These are phyloP conservation scores for Paramormyrops hopkinsi DNA, from an alignment of 2,797 vertebrate species.

Conservation along the genomic window DNA sequence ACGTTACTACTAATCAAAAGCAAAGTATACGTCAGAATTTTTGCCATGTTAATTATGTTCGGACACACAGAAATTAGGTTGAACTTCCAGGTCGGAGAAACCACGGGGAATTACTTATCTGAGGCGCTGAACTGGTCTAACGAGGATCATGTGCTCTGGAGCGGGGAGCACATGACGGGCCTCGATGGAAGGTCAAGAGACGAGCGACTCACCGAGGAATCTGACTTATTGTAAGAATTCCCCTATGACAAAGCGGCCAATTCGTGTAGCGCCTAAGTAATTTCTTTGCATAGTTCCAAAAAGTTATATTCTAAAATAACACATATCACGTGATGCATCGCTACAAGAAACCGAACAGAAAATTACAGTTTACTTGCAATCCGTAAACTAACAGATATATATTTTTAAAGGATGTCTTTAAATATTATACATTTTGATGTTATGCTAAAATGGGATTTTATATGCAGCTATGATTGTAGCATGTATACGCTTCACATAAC, in stretches of 20 bases:
- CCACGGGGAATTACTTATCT: neutral
- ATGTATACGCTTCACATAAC: neutral
- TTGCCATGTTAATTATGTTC: neutral
- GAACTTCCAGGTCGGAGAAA: neutral
- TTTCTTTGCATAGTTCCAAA: neutral
- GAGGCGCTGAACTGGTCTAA: neutral
- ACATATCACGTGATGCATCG: neutral
- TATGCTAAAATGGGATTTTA: neutral
- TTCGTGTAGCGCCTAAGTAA: neutral
- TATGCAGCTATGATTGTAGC: neutral
- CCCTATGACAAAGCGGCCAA: neutral
- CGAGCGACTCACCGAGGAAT: neutral
- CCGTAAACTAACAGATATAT: neutral
- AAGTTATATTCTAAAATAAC: neutral
- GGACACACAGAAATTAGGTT: neutral
- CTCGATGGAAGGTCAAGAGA: neutral
- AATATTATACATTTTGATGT: neutral
- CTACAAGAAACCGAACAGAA: neutral
- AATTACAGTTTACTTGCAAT: neutral
- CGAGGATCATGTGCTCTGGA: neutral
- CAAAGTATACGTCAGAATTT: neutral
- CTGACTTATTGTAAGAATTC: neutral
- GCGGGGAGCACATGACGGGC: slow-evolving; percentile 4
- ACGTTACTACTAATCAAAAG: neutral
- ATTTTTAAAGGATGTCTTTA: neutral